These are phyloP conservation scores for Tetramorium parvispinum DNA, from an alignment of 1,140 invertebrate species.

Conservation along the genomic window DNA sequence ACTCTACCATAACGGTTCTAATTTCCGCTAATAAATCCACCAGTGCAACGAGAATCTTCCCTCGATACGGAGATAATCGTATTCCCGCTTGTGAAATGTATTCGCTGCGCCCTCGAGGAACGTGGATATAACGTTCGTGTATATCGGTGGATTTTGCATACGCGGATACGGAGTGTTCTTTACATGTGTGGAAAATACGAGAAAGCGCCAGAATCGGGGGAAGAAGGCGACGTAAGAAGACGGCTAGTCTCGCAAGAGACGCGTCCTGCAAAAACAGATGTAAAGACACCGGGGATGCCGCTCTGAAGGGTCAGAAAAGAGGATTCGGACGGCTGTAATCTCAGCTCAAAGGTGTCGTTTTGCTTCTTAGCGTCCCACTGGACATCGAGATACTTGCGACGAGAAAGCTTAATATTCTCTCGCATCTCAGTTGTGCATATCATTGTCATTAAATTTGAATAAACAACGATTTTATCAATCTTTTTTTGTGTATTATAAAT, in stretches of 20 bases:
- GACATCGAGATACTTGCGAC: constrained; percentile 72
- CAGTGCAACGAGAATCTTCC: constrained; percentile 77
- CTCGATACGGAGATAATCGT: constrained; percentile 78
- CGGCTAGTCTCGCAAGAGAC: constrained; percentile 63
- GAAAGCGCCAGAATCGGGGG: background rate
- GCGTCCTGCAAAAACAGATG: constrained; percentile 67
- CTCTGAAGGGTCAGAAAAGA: constrained; percentile 76
- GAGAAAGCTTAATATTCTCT: constrained; percentile 54
- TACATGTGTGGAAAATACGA: constrained; percentile 50
- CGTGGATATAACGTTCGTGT: constrained; percentile 39
- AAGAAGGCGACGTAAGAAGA: constrained; percentile 64
- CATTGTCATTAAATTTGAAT: background rate
- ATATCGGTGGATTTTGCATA: constrained; percentile 43
- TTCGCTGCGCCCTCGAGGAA: constrained; percentile 73
- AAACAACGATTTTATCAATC: background rate
- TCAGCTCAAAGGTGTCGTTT: constrained; percentile 77
- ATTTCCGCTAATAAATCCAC: constrained; percentile 84
- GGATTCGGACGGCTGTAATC: constrained; percentile 81
- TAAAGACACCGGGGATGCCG: constrained; percentile 42
- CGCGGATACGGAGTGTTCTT: constrained; percentile 25
- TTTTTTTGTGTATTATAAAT: background rate
- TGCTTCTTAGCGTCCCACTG: constrained; percentile 70
- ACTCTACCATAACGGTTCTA: constrained; percentile 74
- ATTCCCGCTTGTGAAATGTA: constrained; percentile 83
- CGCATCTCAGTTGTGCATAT: background rate